Evolutionary conservation across 2,113 vertebrate genomes (phyloP).

Genomic region (Coryphaenoides rupestris): DNA sequence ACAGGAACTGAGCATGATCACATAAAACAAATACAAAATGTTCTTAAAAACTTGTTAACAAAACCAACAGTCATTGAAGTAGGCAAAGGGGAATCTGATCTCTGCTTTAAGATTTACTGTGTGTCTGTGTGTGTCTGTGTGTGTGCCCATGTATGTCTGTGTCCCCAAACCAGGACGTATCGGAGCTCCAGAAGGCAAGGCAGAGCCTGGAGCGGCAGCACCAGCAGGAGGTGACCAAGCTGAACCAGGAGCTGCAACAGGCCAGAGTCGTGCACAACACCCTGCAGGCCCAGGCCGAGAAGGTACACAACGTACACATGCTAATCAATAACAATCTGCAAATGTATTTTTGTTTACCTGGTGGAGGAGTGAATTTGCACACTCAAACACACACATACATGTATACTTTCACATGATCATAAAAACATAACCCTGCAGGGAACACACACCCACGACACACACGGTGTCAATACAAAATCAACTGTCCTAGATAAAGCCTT

Average conservation of each 20-base stretch:
- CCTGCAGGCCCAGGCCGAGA: conserved; percentile 74
- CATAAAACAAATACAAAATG: too few relatives aligned
- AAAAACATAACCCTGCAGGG: background rate
- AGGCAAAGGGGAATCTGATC: too few relatives aligned
- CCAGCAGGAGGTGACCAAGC: conserved; percentile 67
- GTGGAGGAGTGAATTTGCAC: background rate
- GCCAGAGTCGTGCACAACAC: conserved; percentile 67
- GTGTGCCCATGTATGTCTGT: background rate
- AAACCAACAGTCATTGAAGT: too few relatives aligned
- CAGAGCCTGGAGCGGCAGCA: conserved; percentile 66
- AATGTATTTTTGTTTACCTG: background rate
- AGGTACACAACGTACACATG: conserved; percentile 66
- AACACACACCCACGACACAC: background rate
- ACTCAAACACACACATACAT: background rate
- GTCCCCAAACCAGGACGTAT: conserved; percentile 56
- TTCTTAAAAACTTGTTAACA: too few relatives aligned
- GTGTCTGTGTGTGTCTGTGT: background rate
- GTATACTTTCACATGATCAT: background rate
- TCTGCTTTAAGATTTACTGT: too few relatives aligned
- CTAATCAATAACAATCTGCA: background rate
- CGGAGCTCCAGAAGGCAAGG: conserved; percentile 68
- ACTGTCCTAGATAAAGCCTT: too few relatives aligned
- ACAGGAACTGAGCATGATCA: too few relatives aligned
- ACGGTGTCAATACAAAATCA: background rate
- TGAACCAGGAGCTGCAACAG: conserved; percentile 75